Percentiles rank a stretch among this genome's conserved stretches.
Evolutionary conservation across 2,888 invertebrate genomes (phyloP).

Genomic region (Trisateles emortualis): DNA sequence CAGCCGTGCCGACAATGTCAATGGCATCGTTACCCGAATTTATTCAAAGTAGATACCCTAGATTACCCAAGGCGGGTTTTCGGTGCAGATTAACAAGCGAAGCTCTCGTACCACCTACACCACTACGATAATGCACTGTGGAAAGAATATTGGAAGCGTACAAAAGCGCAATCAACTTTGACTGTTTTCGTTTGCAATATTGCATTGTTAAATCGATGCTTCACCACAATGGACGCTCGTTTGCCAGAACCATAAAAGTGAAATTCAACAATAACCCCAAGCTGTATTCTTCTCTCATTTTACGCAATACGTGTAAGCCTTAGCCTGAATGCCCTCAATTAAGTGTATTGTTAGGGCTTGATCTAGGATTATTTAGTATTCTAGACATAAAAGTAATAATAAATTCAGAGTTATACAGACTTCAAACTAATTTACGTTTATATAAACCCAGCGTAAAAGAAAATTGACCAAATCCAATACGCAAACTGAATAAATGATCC

Average conservation of each 20-base stretch:
- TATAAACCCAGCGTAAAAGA: slow-evolving; percentile 20
- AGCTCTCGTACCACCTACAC: slow-evolving; percentile 30
- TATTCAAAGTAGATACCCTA: slow-evolving; percentile 62
- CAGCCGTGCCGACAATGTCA: slow-evolving; percentile 68
- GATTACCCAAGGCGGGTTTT: slow-evolving; percentile 40
- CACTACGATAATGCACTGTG: slow-evolving; percentile 15
- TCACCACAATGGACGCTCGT: slow-evolving; percentile 73
- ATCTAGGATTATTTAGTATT: slow-evolving; percentile 57
- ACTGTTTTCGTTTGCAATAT: slow-evolving; percentile 70
- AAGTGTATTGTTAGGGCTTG: slow-evolving; percentile 60
- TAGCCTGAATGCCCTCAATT: slow-evolving; percentile 50
- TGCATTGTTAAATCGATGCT: slow-evolving; percentile 73
- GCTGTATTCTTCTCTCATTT: slow-evolving; percentile 56
- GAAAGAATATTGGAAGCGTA: slow-evolving; percentile 52
- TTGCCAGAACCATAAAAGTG: slow-evolving; percentile 74
- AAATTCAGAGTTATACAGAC: slow-evolving; percentile 33
- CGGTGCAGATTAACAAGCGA: slow-evolving; percentile 41
- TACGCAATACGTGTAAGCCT: slow-evolving; percentile 44
- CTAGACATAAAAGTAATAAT: slow-evolving; percentile 42
- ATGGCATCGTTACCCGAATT: slow-evolving; percentile 69
- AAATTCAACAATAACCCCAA: slow-evolving; percentile 69
- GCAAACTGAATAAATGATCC: neutral
- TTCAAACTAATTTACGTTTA: slow-evolving; percentile 19
- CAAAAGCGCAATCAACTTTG: slow-evolving; percentile 68
- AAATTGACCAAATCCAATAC: slow-evolving; percentile 11